phyloP scores from a whole-genome alignment of 2,888 invertebrate genomes.

The Ypsolopha scabrella region DNA sequence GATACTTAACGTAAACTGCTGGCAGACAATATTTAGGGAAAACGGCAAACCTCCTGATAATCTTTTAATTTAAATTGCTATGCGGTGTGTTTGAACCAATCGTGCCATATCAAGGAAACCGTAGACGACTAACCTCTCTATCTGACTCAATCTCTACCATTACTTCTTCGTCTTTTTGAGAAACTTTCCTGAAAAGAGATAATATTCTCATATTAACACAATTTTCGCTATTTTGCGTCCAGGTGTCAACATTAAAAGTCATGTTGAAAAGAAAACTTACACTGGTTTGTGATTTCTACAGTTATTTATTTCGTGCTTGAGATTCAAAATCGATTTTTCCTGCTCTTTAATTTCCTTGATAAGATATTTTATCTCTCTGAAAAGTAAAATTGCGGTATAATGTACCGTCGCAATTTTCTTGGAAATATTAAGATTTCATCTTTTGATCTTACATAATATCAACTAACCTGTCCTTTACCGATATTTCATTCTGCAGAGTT shows the following conservation, averaged over 20 bases:
- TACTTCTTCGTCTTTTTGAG: slow-evolving; percentile 41
- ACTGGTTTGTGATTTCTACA: slow-evolving; percentile 17
- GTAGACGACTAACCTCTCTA: slow-evolving; percentile 26
- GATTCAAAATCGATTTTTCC: slow-evolving; percentile 33
- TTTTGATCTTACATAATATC: background rate
- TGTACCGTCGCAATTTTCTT: background rate
- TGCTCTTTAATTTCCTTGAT: slow-evolving; percentile 39
- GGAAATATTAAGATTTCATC: background rate
- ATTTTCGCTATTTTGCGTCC: too few species aligned
- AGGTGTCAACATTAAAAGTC: too few species aligned
- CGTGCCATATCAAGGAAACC: background rate
- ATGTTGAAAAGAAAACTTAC: too few species aligned
- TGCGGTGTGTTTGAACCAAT: slow-evolving; percentile 37
- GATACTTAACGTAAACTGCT: too few species aligned
- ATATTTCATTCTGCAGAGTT: slow-evolving; percentile 36
- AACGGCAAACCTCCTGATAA: too few species aligned
- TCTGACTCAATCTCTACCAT: slow-evolving; percentile 40
- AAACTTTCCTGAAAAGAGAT: slow-evolving; percentile 27
- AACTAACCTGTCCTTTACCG: slow-evolving; percentile 40
- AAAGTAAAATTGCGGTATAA: slow-evolving; percentile 4
- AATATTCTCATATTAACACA: too few species aligned
- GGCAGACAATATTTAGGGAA: too few species aligned
- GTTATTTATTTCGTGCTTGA: slow-evolving; percentile 32
- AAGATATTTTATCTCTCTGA: slow-evolving; percentile 45
- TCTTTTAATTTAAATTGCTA: too few species aligned